phyloP scores from a whole-genome alignment of 2,888 invertebrate species.

The Lamellibrachia satsuma region DNA sequence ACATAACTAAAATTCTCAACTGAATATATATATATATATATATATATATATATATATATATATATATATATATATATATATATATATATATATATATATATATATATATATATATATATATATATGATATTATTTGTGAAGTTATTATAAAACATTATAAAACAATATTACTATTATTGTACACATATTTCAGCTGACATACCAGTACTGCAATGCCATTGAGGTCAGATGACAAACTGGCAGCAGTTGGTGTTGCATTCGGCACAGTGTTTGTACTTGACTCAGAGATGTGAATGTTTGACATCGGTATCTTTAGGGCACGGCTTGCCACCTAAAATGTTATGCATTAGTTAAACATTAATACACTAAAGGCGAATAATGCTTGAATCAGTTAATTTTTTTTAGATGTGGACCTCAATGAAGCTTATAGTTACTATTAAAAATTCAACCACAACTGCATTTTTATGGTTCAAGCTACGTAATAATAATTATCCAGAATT shows the following conservation, averaged over 20 bases:
- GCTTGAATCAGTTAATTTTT: too few relatives aligned
- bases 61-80: too few relatives aligned
- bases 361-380: background rate
- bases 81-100: too few relatives aligned
- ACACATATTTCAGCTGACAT: conserved; percentile 24
- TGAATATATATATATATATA: background rate
- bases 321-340: conserved; percentile 57
- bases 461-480: too few relatives aligned
- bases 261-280: conserved; percentile 59
- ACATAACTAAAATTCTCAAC: too few relatives aligned
- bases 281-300: conserved; percentile 57
- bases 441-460: too few relatives aligned
- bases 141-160: background rate
- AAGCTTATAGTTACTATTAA: too few relatives aligned
- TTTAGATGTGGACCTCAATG: too few relatives aligned
- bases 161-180: background rate
- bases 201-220: conserved; percentile 61
- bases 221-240: conserved; percentile 59
- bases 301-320: conserved; percentile 50
- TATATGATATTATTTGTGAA: background rate
- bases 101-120: too few relatives aligned
- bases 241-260: conserved; percentile 61
- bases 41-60: too few relatives aligned
- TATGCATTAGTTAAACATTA: background rate
- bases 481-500: too few relatives aligned